phyloP scores from a whole-genome alignment of 1,140 invertebrate genomes.

The Venturia canescens region DNA sequence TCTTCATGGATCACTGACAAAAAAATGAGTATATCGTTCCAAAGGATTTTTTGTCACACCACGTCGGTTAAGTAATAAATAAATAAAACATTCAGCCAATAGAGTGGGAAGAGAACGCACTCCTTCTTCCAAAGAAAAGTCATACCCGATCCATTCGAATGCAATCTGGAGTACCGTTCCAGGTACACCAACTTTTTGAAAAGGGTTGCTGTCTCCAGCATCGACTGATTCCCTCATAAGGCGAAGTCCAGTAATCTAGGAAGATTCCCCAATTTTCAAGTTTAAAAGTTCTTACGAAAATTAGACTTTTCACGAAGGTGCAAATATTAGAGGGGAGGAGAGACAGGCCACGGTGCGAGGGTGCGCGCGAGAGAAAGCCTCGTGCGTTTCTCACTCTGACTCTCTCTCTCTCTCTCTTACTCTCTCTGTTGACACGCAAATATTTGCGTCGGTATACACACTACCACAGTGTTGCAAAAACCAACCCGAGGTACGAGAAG shows the following conservation, averaged over 20 bases:
- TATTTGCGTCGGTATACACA: constrained; percentile 72
- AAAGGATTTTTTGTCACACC: neutral
- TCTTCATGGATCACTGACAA: neutral
- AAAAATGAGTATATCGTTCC: neutral
- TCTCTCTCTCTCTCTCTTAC: neutral
- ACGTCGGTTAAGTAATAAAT: neutral
- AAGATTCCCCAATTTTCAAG: too few relatives aligned
- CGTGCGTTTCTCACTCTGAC: neutral
- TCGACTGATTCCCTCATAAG: too few relatives aligned
- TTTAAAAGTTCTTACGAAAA: too few relatives aligned
- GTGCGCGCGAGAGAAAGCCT: neutral
- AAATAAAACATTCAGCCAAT: neutral
- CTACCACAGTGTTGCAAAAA: constrained; percentile 65
- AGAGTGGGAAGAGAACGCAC: too few relatives aligned
- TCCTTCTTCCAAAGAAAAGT: too few relatives aligned
- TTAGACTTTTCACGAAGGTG: neutral
- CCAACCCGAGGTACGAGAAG: constrained; percentile 42
- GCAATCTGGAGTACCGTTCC: too few relatives aligned
- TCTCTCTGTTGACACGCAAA: constrained; percentile 72
- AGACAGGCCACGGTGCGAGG: neutral
- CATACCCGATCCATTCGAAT: too few relatives aligned
- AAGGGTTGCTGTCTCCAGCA: too few relatives aligned
- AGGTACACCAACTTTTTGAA: too few relatives aligned
- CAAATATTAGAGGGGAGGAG: neutral
- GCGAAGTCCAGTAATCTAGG: too few relatives aligned